These are phyloP conservation scores for Allobates femoralis DNA, from an alignment of 2,797 vertebrate genomes.

Conservation along the genomic window DNA sequence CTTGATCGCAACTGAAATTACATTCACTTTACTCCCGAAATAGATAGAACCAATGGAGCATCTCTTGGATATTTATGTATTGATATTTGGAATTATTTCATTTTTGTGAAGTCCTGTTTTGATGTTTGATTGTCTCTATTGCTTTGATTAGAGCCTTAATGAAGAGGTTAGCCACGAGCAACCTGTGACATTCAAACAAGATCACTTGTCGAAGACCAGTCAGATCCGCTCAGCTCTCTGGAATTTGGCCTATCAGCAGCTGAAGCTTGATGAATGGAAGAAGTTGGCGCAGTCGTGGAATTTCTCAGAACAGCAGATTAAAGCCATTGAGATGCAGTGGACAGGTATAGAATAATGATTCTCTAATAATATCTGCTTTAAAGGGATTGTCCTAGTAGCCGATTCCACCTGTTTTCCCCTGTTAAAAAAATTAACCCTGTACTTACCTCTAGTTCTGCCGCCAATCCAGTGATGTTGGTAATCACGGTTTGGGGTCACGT, in stretches of 20 bases:
- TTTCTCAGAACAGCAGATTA: conserved; percentile 84
- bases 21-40: not conserved
- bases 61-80: not conserved
- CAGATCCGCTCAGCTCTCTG: conserved; percentile 80
- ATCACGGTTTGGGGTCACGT: too few relatives aligned
- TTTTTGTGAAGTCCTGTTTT: not conserved
- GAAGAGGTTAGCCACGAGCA: conserved; percentile 68
- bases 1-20: not conserved
- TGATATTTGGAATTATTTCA: not conserved
- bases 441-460: too few relatives aligned
- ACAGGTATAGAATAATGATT: conserved; percentile 77
- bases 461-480: too few relatives aligned
- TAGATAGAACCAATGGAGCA: not conserved
- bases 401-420: too few relatives aligned
- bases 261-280: conserved; percentile 86
- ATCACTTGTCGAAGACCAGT: conserved; percentile 84
- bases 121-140: not conserved
- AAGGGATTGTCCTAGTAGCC: too few relatives aligned
- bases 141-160: conserved; percentile 76
- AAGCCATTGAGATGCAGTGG: conserved; percentile 88
- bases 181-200: conserved; percentile 87
- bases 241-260: conserved; percentile 82
- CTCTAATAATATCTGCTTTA: not conserved
- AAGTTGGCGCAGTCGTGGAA: conserved; percentile 82
- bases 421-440: too few relatives aligned